Percentiles rank a stretch among this genome's conserved stretches.
phyloP scores from a whole-genome alignment of 2,113 vertebrate genomes.

The Nanorana parkeri region DNA sequence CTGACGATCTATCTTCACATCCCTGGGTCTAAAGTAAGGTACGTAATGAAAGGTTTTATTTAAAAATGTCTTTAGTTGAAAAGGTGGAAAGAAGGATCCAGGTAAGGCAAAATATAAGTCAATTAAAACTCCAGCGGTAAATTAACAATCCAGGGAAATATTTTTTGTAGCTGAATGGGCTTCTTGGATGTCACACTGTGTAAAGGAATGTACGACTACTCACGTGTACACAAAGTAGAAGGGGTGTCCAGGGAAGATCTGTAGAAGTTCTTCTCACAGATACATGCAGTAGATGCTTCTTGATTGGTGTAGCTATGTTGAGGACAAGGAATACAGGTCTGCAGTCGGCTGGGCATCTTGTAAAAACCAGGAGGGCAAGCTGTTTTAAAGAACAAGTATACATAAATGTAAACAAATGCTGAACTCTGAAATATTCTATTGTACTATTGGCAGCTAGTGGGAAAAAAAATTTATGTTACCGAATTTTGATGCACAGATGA shows the following conservation, averaged over 20 bases:
- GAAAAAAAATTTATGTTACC: neutral
- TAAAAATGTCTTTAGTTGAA: too few relatives aligned
- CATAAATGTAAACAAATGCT: neutral
- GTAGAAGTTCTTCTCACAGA: slow-evolving; percentile 88
- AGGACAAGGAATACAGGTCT: slow-evolving; percentile 89
- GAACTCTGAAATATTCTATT: neutral
- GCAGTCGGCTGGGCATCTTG: slow-evolving; percentile 87
- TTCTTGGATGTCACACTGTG: too few relatives aligned
- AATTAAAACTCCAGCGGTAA: too few relatives aligned
- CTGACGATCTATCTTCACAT: too few relatives aligned
- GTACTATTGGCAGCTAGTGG: neutral
- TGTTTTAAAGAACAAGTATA: slow-evolving; percentile 59
- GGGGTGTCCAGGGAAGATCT: slow-evolving; percentile 87
- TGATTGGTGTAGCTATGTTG: slow-evolving; percentile 87
- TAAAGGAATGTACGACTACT: slow-evolving; percentile 51
- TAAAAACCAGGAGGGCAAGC: slow-evolving; percentile 90
- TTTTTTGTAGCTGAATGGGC: too few relatives aligned
- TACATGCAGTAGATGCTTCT: slow-evolving; percentile 86
- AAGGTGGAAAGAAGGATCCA: too few relatives aligned
- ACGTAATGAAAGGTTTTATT: too few relatives aligned
- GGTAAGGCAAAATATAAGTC: too few relatives aligned
- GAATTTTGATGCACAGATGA: neutral
- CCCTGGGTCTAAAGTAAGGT: too few relatives aligned
- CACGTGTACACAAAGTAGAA: slow-evolving; percentile 92
- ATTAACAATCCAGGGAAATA: too few relatives aligned